phyloP scores from a whole-genome alignment of 2,888 invertebrate species.

The Ectemnius lituratus region DNA sequence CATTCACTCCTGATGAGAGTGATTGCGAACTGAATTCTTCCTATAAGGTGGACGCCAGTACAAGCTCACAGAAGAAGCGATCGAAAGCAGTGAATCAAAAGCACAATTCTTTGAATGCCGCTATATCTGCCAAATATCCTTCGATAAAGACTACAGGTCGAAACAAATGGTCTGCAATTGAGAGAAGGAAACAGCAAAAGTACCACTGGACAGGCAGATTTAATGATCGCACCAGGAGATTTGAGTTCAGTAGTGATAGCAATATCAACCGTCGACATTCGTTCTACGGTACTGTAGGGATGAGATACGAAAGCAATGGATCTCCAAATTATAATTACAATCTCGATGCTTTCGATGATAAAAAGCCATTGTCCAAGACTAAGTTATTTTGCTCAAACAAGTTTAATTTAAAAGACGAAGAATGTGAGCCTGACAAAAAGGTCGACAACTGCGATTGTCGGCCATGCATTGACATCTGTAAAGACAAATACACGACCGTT shows the following conservation, averaged over 20 bases:
- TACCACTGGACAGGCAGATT: conserved; percentile 70
- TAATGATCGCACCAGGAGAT: conserved; percentile 23
- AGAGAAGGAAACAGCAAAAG: conserved; percentile 56
- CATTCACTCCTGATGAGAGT: conserved; percentile 26
- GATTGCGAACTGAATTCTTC: conserved; percentile 27
- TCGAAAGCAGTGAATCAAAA: background rate
- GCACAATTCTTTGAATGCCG: background rate
- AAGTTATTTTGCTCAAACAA: conserved; percentile 50
- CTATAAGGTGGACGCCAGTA: background rate
- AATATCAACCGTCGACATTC: conserved; percentile 3
- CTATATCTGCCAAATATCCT: no score
- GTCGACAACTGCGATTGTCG: conserved; percentile 19
- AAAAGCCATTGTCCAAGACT: conserved; percentile 49
- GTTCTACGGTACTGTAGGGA: background rate
- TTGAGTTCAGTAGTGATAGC: background rate
- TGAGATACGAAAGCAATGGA: background rate
- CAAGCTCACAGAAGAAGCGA: background rate
- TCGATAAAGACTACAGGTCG: background rate
- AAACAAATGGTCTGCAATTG: conserved; percentile 5
- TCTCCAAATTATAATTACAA: conserved; percentile 44
- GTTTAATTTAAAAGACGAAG: conserved; percentile 20
- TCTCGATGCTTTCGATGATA: conserved; percentile 31
- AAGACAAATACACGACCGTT: conserved; percentile 5
- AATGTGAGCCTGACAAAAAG: conserved; percentile 6
- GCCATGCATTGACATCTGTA: conserved; percentile 13